Percentiles rank a stretch among this genome's conserved stretches.
phyloP scores from a whole-genome alignment of 2,797 vertebrate species.

The Manis pentadactyla region DNA sequence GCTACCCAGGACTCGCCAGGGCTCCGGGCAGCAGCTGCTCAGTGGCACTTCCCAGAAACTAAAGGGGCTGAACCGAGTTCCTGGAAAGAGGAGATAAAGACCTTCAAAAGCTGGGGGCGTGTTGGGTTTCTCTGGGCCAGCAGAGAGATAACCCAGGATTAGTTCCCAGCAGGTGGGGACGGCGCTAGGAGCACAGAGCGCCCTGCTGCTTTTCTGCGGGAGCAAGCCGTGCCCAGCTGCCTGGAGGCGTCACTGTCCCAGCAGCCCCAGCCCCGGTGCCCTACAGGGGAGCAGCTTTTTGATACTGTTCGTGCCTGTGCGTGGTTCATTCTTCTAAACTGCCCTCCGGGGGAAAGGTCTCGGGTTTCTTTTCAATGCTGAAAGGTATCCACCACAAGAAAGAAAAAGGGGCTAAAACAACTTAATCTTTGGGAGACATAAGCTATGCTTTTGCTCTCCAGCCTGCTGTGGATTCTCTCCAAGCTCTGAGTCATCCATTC shows the following conservation, averaged over 20 bases:
- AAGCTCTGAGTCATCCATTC: slow-evolving; percentile 60
- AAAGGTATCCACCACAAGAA: neutral
- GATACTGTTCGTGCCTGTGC: neutral
- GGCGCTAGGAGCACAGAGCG: neutral
- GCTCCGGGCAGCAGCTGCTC: slow-evolving; percentile 58
- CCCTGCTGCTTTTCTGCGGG: neutral
- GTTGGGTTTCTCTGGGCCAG: slow-evolving; percentile 74
- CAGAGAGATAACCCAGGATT: slow-evolving; percentile 74
- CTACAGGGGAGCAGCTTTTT: neutral
- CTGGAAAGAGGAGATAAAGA: slow-evolving; percentile 20
- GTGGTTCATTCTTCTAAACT: neutral
- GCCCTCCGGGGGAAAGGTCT: neutral
- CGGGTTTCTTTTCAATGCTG: neutral
- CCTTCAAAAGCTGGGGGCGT: slow-evolving; percentile 22
- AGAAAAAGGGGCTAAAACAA: neutral
- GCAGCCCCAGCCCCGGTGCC: neutral
- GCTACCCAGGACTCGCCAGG: neutral
- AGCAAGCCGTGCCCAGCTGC: neutral
- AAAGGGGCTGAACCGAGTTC: neutral
- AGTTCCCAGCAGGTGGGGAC: slow-evolving; percentile 48
- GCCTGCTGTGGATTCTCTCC: slow-evolving; percentile 45
- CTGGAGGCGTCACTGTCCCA: neutral
- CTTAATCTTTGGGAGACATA: slow-evolving; percentile 21
- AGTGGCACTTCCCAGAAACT: slow-evolving; percentile 48
- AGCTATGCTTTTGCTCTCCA: neutral